phyloP scores from a whole-genome alignment of 2,113 vertebrate species.

The Physeter macrocephalus region DNA sequence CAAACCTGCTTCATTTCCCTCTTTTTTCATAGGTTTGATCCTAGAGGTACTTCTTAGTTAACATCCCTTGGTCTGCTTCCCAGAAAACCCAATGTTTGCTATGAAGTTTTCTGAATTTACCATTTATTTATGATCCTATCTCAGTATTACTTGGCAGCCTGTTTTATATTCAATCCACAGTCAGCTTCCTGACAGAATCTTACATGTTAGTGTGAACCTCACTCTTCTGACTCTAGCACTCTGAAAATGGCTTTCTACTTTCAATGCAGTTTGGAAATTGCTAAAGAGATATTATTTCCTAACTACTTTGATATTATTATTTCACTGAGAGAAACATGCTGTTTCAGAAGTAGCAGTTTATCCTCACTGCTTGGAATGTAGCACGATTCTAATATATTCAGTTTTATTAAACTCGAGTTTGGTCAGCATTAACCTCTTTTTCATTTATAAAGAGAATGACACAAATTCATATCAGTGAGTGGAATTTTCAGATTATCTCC shows the following conservation, averaged over 20 bases:
- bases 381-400: neutral
- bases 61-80: neutral
- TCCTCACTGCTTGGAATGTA: neutral
- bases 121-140: neutral
- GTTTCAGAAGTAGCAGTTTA: neutral
- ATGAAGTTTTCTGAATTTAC: neutral
- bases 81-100: neutral
- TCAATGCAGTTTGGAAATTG: constrained; percentile 3
- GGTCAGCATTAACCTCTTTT: neutral
- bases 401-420: constrained; percentile 2
- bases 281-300: neutral
- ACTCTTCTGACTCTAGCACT: neutral
- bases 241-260: neutral
- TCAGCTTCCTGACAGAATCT: neutral
- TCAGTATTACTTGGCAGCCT: neutral
- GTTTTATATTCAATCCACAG: neutral
- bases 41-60: neutral
- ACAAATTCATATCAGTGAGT: constrained; percentile 7
- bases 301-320: neutral
- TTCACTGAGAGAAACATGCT: neutral
- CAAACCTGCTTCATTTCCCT: neutral
- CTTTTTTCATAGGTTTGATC: neutral
- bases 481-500: constrained; percentile 23
- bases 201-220: neutral
- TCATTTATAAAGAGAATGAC: constrained; percentile 24